phyloP scores from a whole-genome alignment of 2,888 invertebrate genomes.

The Drosophila neotestacea region DNA sequence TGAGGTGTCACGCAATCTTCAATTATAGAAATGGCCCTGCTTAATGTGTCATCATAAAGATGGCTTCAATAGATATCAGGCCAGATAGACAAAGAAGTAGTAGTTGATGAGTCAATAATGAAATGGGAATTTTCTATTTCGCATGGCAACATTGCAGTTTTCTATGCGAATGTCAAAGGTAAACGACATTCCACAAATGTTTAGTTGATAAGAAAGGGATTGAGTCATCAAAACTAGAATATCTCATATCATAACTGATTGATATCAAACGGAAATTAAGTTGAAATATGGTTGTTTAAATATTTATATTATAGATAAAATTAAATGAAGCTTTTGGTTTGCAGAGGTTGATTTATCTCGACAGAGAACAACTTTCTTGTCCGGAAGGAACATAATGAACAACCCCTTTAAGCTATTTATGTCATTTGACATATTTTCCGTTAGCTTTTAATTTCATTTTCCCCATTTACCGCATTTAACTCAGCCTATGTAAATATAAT shows the following conservation, averaged over 20 bases:
- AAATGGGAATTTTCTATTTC: conserved; percentile 14
- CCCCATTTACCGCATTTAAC: background rate
- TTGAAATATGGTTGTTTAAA: background rate
- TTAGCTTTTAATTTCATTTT: background rate
- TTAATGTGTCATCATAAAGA: conserved; percentile 56
- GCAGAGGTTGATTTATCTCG: background rate
- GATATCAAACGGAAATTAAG: conserved; percentile 1
- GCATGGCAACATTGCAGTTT: conserved; percentile 27
- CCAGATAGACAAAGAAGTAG: background rate
- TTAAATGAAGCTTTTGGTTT: background rate
- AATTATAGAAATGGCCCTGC: conserved; percentile 46
- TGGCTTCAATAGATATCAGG: conserved; percentile 34
- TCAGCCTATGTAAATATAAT: conserved; percentile 4
- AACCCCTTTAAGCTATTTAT: background rate
- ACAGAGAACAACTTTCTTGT: no score
- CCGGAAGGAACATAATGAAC: no score
- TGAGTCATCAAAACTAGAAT: conserved; percentile 16
- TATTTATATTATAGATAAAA: background rate
- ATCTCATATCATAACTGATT: background rate
- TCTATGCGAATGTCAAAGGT: conserved; percentile 26
- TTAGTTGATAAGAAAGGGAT: background rate
- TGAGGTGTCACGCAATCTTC: conserved; percentile 41
- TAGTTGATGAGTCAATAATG: conserved; percentile 38
- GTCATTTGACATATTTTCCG: background rate
- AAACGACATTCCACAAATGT: conserved; percentile 18